Evolutionary conservation across 1,140 invertebrate species (phyloP).

Genomic region (Leptopilina boulardi): DNA sequence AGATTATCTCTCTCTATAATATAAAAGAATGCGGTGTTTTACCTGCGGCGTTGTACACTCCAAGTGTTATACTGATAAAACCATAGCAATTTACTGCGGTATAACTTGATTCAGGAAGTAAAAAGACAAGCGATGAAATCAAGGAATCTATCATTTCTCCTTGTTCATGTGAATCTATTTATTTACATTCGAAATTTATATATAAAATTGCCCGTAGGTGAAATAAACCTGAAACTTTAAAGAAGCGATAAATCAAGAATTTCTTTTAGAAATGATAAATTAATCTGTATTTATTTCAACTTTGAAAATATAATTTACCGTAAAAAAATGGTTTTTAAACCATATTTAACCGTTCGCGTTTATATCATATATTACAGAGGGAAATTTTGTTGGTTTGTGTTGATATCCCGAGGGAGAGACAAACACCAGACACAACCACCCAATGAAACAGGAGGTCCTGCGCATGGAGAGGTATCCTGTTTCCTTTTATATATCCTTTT

Average conservation of each 20-base stretch:
- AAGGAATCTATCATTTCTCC: not conserved
- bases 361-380: no score
- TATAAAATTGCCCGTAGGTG: not conserved
- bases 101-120: slow-evolving; percentile 16
- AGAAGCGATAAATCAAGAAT: no score
- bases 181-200: slow-evolving; percentile 11
- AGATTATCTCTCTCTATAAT: not conserved
- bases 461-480: slow-evolving; percentile 39
- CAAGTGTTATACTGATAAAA: slow-evolving; percentile 22
- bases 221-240: not conserved
- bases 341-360: slow-evolving; percentile 19
- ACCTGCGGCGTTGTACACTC: not conserved
- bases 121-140: slow-evolving; percentile 10
- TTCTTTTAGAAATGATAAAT: not conserved
- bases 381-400: not conserved
- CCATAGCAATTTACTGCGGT: not conserved
- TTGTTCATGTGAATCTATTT: not conserved
- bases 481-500: not conserved
- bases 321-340: not conserved
- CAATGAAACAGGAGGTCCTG: slow-evolving; percentile 44
- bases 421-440: slow-evolving; percentile 48
- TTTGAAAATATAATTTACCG: no score
- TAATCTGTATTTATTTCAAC: not conserved
- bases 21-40: not conserved
- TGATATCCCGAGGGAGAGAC: slow-evolving; percentile 33